Percentiles rank a stretch among this genome's conserved stretches.
These are phyloP conservation scores for Rhinolophus ferrumequinum DNA, from an alignment of 2,113 vertebrate species.

Conservation along the genomic window DNA sequence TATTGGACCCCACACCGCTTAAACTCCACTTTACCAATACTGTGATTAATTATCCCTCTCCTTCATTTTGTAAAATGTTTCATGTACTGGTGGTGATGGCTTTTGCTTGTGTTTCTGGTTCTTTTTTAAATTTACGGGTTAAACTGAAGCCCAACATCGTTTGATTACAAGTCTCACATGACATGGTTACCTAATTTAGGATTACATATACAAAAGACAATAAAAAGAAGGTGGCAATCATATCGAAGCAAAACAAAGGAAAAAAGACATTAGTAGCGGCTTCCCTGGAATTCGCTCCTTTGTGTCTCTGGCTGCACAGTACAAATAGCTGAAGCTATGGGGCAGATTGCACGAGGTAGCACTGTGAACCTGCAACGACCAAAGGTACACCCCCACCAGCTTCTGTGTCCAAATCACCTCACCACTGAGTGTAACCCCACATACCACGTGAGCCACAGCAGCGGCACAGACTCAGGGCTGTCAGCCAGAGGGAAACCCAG, in stretches of 20 bases:
- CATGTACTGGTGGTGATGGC: neutral
- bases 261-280: neutral
- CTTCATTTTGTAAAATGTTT: conserved; percentile 26
- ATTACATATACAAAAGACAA: neutral
- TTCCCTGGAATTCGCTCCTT: neutral
- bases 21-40: conserved; percentile 70
- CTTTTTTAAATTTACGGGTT: neutral
- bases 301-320: neutral
- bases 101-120: neutral
- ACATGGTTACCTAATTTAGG: neutral
- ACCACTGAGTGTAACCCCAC: neutral
- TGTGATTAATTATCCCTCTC: conserved; percentile 10
- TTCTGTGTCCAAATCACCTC: neutral
- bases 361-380: neutral
- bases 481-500: neutral
- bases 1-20: neutral
- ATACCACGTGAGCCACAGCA: neutral
- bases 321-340: neutral
- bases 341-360: rapidly evolving
- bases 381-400: neutral
- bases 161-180: neutral
- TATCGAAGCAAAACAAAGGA: neutral
- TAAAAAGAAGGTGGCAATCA: rapidly evolving
- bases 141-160: neutral
- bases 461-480: neutral